Base-by-base conservation (phyloP, 2,113 vertebrate species). In the Campylomormyrus tamandua region DNA sequence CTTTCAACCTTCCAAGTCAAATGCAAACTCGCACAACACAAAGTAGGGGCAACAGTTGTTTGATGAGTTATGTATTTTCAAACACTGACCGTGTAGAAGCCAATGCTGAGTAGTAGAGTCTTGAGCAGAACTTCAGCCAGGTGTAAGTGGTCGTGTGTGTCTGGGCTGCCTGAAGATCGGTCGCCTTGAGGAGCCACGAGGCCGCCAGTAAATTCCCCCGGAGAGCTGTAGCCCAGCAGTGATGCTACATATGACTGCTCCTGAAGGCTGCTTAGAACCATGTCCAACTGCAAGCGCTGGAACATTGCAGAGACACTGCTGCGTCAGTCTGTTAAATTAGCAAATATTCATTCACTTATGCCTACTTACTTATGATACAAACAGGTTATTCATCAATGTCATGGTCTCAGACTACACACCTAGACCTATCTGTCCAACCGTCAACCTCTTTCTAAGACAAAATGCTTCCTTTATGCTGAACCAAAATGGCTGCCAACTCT, bases 191-290 rank as follows among this genome's bases (percentile, higher is more conserved):
- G 92, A 74, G 92, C 89, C 45, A 94, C 91, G 17, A 94, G 91
- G 19, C 94, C 93, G 80, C 92, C 91, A 17, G 94, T 90, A 39
- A 93, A 91, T 50, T 97, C 96, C 24, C 95, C 95, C 46, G 96
- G 95, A 88, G 94, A 95, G 91, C 95, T 96, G 94, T 96, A 96
- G 19, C 96, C 96, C 11, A 97, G 93, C 84, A 97, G 91, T 84
- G 95, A 96, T 5, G 96, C 96, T 48, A 97, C 92, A 39, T 97
- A 96, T 92, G 94, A 95, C 93, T 97, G 96, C 89, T 97, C 96
- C 93, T 96, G 96, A 62, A 97, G 96, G 92, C 96, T 97, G 91
- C 95, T 96, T 90, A 97, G 94, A 87, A 97, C 96, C 95, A 97
- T 96, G 90, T 96, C 96, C 89, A 97, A 91, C 94, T 97, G 96